Base-by-base conservation (phyloP, 2,113 vertebrate genomes). In the Elephantulus edwardii region DNA sequence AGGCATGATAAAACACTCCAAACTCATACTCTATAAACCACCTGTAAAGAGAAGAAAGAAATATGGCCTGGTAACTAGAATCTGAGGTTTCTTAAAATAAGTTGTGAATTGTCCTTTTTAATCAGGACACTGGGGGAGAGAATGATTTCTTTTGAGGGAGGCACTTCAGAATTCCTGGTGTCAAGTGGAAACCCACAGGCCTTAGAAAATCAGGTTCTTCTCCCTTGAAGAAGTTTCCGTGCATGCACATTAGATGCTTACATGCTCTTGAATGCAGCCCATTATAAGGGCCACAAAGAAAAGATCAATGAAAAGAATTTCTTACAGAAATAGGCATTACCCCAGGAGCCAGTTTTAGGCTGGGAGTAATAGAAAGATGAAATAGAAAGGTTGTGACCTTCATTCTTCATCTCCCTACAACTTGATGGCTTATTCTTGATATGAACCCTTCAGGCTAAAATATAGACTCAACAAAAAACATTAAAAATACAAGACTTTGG, bases 361-460 rank as follows among this genome's bases (percentile, higher is more conserved):
- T 96, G 83, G 80, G 46, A 89, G 88, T 93, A 96, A 97, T 90
- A 96, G 12, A 94, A 38, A 97, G 84, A 96, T 94, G 95, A 96
- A 96, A 96, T 28, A 83, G 76, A 95, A 96, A 96, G 72, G 74
- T 74, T 91, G 8, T 93, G 91, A 94, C 88, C 86, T 96, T 96
- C 76, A 48, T 95, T 97, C 87, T 97, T 97, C 89, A 91, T 94
- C 68, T 95, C 52, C 84, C 93, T 96, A 94, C 54, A 97, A 76
- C 68, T 86, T 92, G 86, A 95, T 93, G 89, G 68, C 50, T 96
- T 96, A 95, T 92, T 91, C 86, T 97, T 91, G 85, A 96, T 95
- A 96, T 94, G 97, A 97, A 96, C 52, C n/a, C 74, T 96, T 95
- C 68, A 91, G 38, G 62, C 83, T 97, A 91, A 95, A 96, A 96